phyloP scores from a whole-genome alignment of 2,113 vertebrate genomes.

The Peromyscus maniculatus region DNA sequence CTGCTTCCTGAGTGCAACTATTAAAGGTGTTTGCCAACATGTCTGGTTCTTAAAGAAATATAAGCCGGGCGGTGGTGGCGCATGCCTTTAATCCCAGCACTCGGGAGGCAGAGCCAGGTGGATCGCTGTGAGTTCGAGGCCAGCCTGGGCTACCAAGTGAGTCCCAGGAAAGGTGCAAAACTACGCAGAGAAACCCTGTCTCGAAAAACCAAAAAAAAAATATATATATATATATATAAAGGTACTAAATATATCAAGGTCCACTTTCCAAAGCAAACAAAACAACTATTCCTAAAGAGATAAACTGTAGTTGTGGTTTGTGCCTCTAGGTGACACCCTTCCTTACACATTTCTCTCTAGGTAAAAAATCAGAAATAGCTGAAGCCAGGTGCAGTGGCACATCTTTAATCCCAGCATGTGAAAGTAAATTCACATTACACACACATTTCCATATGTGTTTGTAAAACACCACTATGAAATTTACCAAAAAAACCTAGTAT shows the following conservation, averaged over 20 bases:
- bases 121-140: too few relatives aligned
- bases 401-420: neutral
- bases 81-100: too few relatives aligned
- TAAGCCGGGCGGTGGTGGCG: too few relatives aligned
- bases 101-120: too few relatives aligned
- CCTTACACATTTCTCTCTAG: neutral
- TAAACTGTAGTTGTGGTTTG: conserved; percentile 29
- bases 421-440: neutral
- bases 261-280: neutral
- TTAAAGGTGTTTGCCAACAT: neutral
- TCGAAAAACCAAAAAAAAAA: too few relatives aligned
- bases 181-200: too few relatives aligned
- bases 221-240: too few relatives aligned
- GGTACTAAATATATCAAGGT: conserved; percentile 17
- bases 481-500: neutral
- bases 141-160: too few relatives aligned
- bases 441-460: neutral
- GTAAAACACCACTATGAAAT: neutral
- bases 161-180: too few relatives aligned
- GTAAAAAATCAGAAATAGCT: neutral
- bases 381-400: neutral
- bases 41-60: neutral
- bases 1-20: neutral
- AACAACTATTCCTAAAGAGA: conserved; percentile 16
- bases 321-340: conserved; percentile 48